phyloP scores from a whole-genome alignment of 2,113 vertebrate species.

The Percopsis transmontana region DNA sequence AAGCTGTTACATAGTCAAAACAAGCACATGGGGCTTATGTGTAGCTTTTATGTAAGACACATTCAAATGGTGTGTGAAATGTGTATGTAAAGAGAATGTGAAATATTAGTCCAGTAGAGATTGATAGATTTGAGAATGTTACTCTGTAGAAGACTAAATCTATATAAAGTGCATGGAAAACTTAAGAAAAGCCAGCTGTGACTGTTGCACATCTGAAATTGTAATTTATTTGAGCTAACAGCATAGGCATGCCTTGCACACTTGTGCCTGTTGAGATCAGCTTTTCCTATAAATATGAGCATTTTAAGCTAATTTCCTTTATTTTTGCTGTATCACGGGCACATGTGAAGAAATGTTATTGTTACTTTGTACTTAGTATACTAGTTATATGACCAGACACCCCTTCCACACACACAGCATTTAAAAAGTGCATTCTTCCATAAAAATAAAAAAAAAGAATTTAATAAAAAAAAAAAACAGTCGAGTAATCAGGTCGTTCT shows the following conservation, averaged over 20 bases:
- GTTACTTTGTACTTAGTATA: too few relatives aligned
- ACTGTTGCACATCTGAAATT: conserved; percentile 28
- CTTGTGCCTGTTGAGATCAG: conserved; percentile 59
- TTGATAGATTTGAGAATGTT: conserved; percentile 31
- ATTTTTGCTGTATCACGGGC: too few relatives aligned
- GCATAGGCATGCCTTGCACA: conserved; percentile 41
- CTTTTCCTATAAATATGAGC: conserved; percentile 56
- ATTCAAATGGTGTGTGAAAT: too few relatives aligned
- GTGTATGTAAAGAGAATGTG: too few relatives aligned
- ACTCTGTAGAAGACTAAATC: conserved; percentile 21
- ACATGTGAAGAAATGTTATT: too few relatives aligned
- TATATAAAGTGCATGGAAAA: conserved; percentile 53
- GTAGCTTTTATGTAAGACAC: conserved; percentile 4
- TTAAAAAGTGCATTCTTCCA: too few relatives aligned
- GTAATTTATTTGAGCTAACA: conserved; percentile 7
- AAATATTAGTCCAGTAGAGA: conserved; percentile 15
- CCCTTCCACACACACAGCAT: too few relatives aligned
- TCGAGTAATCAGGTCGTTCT: too few relatives aligned
- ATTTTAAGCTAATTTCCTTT: neutral
- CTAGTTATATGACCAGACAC: too few relatives aligned
- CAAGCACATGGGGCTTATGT: conserved; percentile 41
- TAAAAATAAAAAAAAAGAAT: too few relatives aligned
- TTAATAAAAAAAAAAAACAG: too few relatives aligned
- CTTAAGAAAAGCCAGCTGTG: conserved; percentile 36
- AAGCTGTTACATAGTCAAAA: conserved; percentile 20